These are phyloP conservation scores for Doris montereyensis DNA, from an alignment of 2,888 invertebrate genomes.

Conservation along the genomic window DNA sequence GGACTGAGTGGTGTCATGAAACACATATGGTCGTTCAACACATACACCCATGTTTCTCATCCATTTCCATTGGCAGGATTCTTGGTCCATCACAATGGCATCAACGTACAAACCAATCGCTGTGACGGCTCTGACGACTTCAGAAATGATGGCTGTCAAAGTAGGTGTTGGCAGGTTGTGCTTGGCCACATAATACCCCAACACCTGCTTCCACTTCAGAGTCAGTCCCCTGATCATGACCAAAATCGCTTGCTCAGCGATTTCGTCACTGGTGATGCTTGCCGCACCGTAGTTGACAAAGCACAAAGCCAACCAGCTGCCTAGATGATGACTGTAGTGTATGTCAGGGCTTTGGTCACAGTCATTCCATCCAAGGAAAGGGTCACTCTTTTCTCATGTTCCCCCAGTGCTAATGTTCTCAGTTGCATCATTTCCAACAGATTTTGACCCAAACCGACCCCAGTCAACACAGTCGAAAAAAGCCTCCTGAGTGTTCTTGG, in stretches of 20 bases:
- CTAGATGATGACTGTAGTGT: no score
- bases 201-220: neutral
- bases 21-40: neutral
- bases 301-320: no score
- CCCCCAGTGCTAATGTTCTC: neutral
- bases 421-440: neutral
- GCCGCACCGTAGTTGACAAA: neutral
- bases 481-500: neutral
- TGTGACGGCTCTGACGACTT: neutral
- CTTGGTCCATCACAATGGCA: conserved; percentile 6
- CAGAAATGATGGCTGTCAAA: neutral
- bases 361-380: conserved; percentile 10
- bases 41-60: conserved; percentile 1
- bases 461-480: neutral
- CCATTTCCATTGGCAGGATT: conserved; percentile 20
- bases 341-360: neutral
- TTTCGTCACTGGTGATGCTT: neutral
- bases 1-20: neutral
- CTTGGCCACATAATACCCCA: neutral
- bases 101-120: neutral
- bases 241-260: neutral
- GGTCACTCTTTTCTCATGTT: neutral
- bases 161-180: neutral
- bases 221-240: conserved; percentile 5
- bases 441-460: neutral